Evolutionary conservation across 2,797 vertebrate genomes (phyloP).

Genomic region (Hafferia zeledoni): DNA sequence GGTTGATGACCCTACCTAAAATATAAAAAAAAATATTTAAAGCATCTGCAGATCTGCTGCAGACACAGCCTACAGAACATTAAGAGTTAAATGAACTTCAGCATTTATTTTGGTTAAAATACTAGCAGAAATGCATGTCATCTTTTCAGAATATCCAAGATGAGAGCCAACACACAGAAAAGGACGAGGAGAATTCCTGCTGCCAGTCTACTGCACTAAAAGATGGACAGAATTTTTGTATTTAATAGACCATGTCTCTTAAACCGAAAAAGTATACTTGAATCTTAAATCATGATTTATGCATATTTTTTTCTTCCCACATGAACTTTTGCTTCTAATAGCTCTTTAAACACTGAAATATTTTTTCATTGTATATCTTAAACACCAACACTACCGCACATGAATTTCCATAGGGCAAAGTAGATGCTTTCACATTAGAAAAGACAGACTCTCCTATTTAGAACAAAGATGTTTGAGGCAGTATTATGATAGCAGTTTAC

Average conservation of each 20-base stretch:
- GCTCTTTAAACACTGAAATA: neutral
- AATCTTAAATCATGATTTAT: neutral
- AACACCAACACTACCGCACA: neutral
- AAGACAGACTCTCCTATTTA: neutral
- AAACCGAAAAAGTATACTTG: neutral
- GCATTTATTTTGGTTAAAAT: neutral
- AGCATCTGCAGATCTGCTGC: neutral
- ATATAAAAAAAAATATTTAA: neutral
- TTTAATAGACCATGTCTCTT: neutral
- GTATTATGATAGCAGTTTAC: neutral
- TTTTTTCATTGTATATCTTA: neutral
- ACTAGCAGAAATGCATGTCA: neutral
- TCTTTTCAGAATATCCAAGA: neutral
- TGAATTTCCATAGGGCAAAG: neutral
- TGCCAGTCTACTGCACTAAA: neutral
- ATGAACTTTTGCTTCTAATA: neutral
- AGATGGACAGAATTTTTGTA: neutral
- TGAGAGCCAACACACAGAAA: neutral
- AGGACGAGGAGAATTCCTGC: neutral
- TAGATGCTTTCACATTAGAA: neutral
- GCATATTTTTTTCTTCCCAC: neutral
- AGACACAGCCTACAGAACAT: neutral
- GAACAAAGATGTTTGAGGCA: neutral
- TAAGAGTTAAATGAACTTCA: neutral
- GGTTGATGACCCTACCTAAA: neutral